Conservation (phyloP, 2,888 invertebrate species). For the Caenorhabditis virilis region DNA sequence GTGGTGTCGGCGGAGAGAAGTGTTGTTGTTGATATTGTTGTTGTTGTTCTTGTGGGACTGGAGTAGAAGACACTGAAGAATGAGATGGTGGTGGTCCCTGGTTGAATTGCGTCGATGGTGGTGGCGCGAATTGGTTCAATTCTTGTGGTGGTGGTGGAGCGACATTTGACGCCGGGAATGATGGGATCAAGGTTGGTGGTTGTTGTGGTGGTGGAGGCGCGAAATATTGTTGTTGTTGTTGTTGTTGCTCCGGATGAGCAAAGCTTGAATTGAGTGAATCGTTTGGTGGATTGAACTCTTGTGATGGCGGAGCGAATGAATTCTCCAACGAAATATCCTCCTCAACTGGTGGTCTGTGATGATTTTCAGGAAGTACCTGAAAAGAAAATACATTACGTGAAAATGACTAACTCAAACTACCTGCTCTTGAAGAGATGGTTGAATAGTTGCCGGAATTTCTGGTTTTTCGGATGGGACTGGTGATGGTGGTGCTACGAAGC, state of each 20-base stretch:
- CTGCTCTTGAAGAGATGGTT: slow-evolving; percentile 59
- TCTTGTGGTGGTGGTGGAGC: slow-evolving; percentile 32
- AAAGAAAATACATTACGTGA: not conserved
- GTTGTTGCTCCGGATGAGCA: slow-evolving; percentile 15
- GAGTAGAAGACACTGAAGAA: slow-evolving; percentile 44
- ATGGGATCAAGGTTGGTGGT: slow-evolving; percentile 45
- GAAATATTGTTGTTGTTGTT: not conserved
- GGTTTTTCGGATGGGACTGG: slow-evolving; percentile 46
- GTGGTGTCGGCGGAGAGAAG: slow-evolving; percentile 17
- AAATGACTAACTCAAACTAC: slow-evolving; percentile 16
- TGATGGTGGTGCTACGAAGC: slow-evolving; percentile 30
- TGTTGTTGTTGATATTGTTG: slow-evolving; percentile 21
- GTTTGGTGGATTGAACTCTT: slow-evolving; percentile 2
- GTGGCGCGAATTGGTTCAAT: slow-evolving; percentile 13
- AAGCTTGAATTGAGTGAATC: slow-evolving; percentile 17
- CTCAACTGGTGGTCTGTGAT: slow-evolving; percentile 26
- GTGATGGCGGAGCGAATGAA: not conserved
- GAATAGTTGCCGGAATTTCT: slow-evolving; percentile 57
- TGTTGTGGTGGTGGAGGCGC: slow-evolving; percentile 19
- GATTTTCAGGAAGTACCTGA: slow-evolving; percentile 7
- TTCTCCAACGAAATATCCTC: slow-evolving; percentile 38
- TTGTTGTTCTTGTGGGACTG: slow-evolving; percentile 29
- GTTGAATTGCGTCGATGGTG: slow-evolving; percentile 5
- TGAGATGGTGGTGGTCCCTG: slow-evolving; percentile 27
- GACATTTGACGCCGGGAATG: slow-evolving; percentile 47